These are phyloP conservation scores for Sinonovacula constricta DNA, from an alignment of 1,140 invertebrate genomes.

Conservation along the genomic window DNA sequence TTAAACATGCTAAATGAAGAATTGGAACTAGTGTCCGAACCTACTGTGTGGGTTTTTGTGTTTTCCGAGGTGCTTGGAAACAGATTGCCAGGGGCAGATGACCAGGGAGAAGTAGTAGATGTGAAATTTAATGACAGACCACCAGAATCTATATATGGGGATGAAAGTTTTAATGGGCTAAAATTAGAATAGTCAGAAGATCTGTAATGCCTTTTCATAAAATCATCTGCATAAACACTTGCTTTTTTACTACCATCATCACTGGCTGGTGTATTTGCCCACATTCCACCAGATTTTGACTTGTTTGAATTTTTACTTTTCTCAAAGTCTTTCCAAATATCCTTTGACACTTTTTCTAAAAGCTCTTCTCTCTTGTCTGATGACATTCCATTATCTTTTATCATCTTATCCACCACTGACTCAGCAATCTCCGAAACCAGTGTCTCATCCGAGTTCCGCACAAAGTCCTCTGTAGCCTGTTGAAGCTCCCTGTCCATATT, in stretches of 20 bases:
- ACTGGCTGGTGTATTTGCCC: conserved; percentile 41
- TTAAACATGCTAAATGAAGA: too few relatives aligned
- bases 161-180: conserved; percentile 40
- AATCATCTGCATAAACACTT: conserved; percentile 47
- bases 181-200: too few relatives aligned
- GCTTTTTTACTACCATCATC: conserved; percentile 36
- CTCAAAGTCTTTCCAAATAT: conserved; percentile 61
- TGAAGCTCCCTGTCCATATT: conserved; percentile 22
- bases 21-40: too few relatives aligned
- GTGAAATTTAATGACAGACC: too few relatives aligned
- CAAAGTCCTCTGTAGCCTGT: conserved; percentile 36
- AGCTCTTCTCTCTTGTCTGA: conserved; percentile 32
- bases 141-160: too few relatives aligned
- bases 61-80: too few relatives aligned
- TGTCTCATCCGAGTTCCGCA: conserved; percentile 46
- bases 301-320: conserved; percentile 25
- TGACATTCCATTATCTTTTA: conserved; percentile 45
- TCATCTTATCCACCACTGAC: conserved; percentile 56
- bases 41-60: too few relatives aligned
- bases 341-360: conserved; percentile 46
- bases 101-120: too few relatives aligned
- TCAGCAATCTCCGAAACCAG: conserved; percentile 57
- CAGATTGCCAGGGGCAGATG: too few relatives aligned
- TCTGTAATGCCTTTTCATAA: conserved; percentile 65
- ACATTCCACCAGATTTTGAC: conserved; percentile 12